Evolutionary conservation across 2,888 invertebrate genomes (phyloP), one percentile per base, ranked within the genome.

Genomic region (Parascotia fuliginaria): DNA sequence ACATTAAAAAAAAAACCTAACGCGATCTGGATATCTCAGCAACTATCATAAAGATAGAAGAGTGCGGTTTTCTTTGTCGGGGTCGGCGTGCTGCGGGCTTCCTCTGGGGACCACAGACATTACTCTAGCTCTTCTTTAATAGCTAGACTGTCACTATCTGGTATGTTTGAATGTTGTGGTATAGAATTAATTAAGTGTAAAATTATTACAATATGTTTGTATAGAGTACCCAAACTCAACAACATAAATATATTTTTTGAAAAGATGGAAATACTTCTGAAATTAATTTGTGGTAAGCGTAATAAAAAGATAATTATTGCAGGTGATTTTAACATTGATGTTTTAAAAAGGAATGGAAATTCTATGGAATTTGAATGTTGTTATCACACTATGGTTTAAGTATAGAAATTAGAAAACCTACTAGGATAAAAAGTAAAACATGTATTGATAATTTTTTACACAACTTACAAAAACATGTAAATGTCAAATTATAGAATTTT

Each of bases 1-100:
- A 19, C 2, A 27, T 27, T 27, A 6, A 27, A 27, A 27, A 27
- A 27, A 27, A n/a, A n/a, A 73, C 87, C 87, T 75, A 95, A 95
- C 55, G n/a, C n/a, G n/a, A n/a, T n/a, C n/a, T n/a, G n/a, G n/a
- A n/a, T n/a, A n/a, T n/a, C n/a, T n/a, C n/a, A n/a, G n/a, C n/a
- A n/a, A n/a, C n/a, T n/a, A n/a, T n/a, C n/a, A n/a, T n/a, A n/a
- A n/a, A n/a, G n/a, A n/a, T n/a, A n/a, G n/a, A n/a, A n/a, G n/a
- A n/a, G n/a, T n/a, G n/a, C n/a, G n/a, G n/a, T n/a, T n/a, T n/a
- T n/a, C n/a, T n/a, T n/a, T n/a, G n/a, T n/a, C n/a, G n/a, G n/a
- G n/a, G n/a, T n/a, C n/a, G n/a, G n/a, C n/a, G n/a, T n/a, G n/a
- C n/a, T n/a, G n/a, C n/a, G n/a, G n/a, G n/a, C n/a, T n/a, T n/a